Base-by-base conservation (phyloP, 2,888 invertebrate species). In the Drosophila villosipedis region DNA sequence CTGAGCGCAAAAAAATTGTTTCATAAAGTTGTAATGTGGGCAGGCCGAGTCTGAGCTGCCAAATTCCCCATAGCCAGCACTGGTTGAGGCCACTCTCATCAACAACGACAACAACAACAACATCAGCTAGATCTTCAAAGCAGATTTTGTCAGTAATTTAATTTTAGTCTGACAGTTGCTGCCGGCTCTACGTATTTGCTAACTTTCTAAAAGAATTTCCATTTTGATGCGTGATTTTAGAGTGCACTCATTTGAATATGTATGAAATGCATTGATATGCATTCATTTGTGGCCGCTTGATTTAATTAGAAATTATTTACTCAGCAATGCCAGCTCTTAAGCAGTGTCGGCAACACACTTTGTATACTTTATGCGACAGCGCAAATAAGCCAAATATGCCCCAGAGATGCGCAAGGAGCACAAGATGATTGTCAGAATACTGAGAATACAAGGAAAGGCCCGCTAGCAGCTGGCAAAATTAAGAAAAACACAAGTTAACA, bases 81-180 rank as follows among this genome's bases (percentile, higher is more conserved):
- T 60, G 37, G 41, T 6, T 57, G 53, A 54, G 68, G 63, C 63
- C 64, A 70, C 63, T 68, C 61, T 54, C 39, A 69, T 33, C 47
- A 62, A 50, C 41, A 71, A 60, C 57, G 43, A 41, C 58, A 43
- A 54, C 41, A 0, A 31, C 7, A 61, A 9, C 28, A 52, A 30
- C 53, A 43, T 16, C 39, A 58, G 6, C 39, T 30, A 57, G 62
- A 83, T 71, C 81, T 65, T 87, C 80, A 84, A 89, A 89, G 90
- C 75, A 52, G 72, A 75, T 73, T 82, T 68, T 59, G 58, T 59
- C 47, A 54, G 80, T 72, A 77, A 82, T 73, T 81, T 73, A 63
- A 83, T 70, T 89, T 78, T 10, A 73, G n/a, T 25, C 41, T n/a
- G 43, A 37, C 35, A 30, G 25, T 52, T 49, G 54, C n/a, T 52